Evolutionary conservation across 2,113 vertebrate genomes (phyloP), one percentile per base, ranked within the genome.

Genomic region (Oenanthe oenanthe): DNA sequence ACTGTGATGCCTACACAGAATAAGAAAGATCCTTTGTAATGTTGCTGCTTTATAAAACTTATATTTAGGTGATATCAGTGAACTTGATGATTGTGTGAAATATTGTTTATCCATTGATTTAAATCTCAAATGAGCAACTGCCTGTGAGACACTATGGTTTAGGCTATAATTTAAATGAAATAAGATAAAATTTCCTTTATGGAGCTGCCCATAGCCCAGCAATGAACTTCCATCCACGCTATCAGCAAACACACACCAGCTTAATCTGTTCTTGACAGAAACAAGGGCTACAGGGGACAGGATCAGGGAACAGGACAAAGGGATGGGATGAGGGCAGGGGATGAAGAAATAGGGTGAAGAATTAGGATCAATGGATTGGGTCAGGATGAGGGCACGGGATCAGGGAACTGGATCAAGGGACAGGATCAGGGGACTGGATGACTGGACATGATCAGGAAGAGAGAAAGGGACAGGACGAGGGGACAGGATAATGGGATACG

Each of bases 171-270:
- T 78, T 5, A 77, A 38, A 48, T 47, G 14, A n/a, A 81, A 18
- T 3, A 7, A 48, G 21, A 31, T 9, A 7, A 36, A 65, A 58
- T 25, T 70, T 47, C 51, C 3, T 2, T 17, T 50, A 14, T 4
- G 13, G 72, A 66, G 42, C 40, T 61, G 40, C 31, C 20, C 20
- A 2, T 0, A 60, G 47, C 60, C 40, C n/a, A 66, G 45, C 18
- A 20, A 26, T 1, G 29, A n/a, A 18, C 25, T 14, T 14, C 31
- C 13, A 11, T 3, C 19, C 25, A 12, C 0, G 0, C 38, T 9
- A 25, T 4, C 85, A 51, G 43, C 70, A 50, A 18, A 12, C 1
- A 4, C 8, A 8, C 47, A 32, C 5, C 42, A 2, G 4, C 43
- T 13, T 9, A 4, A 32, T 28, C 38, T 29, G 4, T 4, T 45